Evolutionary conservation across 2,888 invertebrate genomes (phyloP).

Genomic region (Scaeva pyrastri): DNA sequence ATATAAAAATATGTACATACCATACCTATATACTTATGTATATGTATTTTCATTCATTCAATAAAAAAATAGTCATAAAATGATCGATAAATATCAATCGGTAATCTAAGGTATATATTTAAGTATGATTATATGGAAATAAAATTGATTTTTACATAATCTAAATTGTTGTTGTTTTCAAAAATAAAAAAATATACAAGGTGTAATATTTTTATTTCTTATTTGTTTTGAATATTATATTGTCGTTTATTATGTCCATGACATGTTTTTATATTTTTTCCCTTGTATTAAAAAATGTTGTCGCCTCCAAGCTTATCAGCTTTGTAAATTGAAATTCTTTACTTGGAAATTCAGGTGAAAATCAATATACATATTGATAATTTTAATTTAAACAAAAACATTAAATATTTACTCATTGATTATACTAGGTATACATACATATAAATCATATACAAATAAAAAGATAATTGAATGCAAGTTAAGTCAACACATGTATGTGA

Average conservation of each 20-base stretch:
- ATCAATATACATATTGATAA: background rate
- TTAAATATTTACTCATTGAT: conserved; percentile 7
- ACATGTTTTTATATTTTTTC: conserved; percentile 3
- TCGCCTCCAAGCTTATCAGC: conserved; percentile 4
- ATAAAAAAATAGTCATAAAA: background rate
- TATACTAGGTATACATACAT: too few species aligned
- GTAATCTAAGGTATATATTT: too few species aligned
- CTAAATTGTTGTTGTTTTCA: background rate
- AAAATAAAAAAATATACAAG: background rate
- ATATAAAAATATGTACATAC: background rate
- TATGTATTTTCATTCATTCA: background rate
- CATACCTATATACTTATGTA: too few species aligned
- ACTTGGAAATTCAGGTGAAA: conserved; percentile 14
- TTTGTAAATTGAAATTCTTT: background rate
- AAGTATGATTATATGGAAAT: background rate
- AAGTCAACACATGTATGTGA: background rate
- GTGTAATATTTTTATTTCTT: background rate
- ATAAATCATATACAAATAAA: background rate
- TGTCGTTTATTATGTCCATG: background rate
- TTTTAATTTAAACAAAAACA: conserved; percentile 3
- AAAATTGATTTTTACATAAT: conserved; percentile 1
- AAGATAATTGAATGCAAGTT: conserved; percentile 1
- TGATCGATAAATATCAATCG: background rate
- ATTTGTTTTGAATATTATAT: background rate
- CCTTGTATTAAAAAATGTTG: background rate